Evolutionary conservation across 2,888 invertebrate species (phyloP).

Genomic region (Leptinotarsa peninsularis): DNA sequence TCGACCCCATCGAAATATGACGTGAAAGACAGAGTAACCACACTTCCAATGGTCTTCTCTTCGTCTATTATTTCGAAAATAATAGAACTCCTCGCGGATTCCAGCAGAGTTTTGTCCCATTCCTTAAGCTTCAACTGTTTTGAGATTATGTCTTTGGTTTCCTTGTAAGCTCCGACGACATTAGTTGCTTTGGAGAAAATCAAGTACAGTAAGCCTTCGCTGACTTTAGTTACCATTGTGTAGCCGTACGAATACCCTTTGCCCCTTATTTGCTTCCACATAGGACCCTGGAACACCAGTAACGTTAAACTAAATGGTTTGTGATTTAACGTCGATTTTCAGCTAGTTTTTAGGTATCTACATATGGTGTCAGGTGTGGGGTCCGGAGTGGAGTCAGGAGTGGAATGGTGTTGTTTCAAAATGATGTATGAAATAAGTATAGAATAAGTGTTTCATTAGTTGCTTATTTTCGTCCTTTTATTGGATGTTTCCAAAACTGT

Average conservation of each 20-base stretch:
- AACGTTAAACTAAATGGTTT: neutral
- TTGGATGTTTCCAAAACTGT: too few species aligned
- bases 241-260: conserved; percentile 88
- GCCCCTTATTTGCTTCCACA: conserved; percentile 90
- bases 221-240: conserved; percentile 72
- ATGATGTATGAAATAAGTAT: neutral
- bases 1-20: conserved; percentile 78
- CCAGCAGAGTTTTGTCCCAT: conserved; percentile 82
- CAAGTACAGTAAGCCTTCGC: conserved; percentile 80
- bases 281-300: conserved; percentile 76
- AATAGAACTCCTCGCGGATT: conserved; percentile 87
- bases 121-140: conserved; percentile 72
- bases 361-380: conserved; percentile 5
- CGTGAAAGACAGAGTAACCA: conserved; percentile 78
- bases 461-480: neutral
- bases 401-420: neutral
- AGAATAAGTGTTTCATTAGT: neutral
- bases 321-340: neutral
- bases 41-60: conserved; percentile 82
- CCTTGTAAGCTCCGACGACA: conserved; percentile 81
- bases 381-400: neutral
- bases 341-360: neutral
- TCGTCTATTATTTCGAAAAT: conserved; percentile 86
- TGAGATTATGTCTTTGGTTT: conserved; percentile 80
- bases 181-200: conserved; percentile 83